Percentiles rank a stretch among this genome's conserved stretches.
phyloP scores from a whole-genome alignment of 2,113 vertebrate genomes.

The Thamnophis sirtalis region DNA sequence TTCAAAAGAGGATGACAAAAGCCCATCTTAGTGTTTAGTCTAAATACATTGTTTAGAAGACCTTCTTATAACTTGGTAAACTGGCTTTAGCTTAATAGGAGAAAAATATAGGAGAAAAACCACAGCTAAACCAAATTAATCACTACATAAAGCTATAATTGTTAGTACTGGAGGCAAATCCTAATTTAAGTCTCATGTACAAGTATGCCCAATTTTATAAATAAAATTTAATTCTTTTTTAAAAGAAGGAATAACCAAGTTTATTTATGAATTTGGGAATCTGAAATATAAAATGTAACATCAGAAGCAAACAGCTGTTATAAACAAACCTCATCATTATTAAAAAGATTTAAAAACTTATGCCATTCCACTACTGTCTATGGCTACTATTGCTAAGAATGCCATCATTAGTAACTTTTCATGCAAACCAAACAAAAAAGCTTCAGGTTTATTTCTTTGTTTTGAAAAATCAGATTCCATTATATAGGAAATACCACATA shows the following conservation, averaged over 20 bases:
- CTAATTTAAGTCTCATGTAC: neutral
- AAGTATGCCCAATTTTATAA: neutral
- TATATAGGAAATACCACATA: neutral
- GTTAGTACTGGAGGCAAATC: neutral
- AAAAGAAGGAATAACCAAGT: neutral
- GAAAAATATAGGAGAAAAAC: neutral
- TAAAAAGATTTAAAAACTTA: conserved; percentile 1
- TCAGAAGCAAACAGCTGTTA: neutral
- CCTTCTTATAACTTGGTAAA: neutral
- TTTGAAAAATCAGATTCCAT: neutral
- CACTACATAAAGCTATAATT: neutral
- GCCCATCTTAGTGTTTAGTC: neutral
- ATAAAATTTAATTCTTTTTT: neutral
- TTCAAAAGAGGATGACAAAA: neutral
- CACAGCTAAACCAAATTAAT: neutral
- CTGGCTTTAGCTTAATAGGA: neutral
- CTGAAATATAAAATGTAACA: conserved; percentile 13
- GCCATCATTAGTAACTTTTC: neutral
- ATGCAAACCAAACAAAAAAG: neutral
- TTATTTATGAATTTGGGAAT: neutral
- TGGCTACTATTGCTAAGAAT: conserved; percentile 4
- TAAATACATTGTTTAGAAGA: neutral
- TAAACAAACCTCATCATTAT: neutral
- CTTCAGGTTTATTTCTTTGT: neutral
- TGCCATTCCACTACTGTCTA: neutral